Evolutionary conservation across 2,113 vertebrate genomes (phyloP).

Genomic region (Neoarius graeffei): DNA sequence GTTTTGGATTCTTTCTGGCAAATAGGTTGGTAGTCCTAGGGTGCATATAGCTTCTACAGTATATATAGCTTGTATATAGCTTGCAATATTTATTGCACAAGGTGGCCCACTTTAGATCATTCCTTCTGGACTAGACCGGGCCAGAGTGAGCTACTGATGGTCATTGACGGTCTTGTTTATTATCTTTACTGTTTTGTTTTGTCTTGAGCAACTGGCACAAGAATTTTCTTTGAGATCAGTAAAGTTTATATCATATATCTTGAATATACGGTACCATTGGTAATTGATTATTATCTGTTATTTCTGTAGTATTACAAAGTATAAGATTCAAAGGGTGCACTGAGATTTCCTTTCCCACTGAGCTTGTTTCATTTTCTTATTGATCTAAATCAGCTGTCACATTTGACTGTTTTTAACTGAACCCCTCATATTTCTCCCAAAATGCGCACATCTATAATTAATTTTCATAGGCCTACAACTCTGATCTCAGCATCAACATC

Average conservation of each 20-base stretch:
- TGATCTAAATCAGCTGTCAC: constrained; percentile 16
- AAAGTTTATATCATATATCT: not conserved
- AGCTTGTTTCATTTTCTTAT: not conserved
- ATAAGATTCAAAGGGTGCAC: not conserved
- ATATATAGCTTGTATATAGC: no score
- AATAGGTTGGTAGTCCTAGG: no score
- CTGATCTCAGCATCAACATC: not conserved
- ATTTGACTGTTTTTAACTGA: constrained; percentile 7
- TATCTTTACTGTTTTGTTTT: not conserved
- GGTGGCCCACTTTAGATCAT: no score
- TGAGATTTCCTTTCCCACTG: not conserved
- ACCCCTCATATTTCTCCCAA: not conserved
- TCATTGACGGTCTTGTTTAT: no score
- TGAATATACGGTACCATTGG: not conserved
- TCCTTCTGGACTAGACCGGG: no score
- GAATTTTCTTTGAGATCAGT: not conserved
- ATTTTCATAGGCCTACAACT: not conserved
- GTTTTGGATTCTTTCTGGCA: no score
- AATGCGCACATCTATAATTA: not conserved
- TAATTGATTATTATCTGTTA: not conserved
- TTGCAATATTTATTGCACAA: no score
- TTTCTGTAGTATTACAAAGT: not conserved
- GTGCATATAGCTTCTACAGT: no score
- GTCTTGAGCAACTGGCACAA: not conserved
- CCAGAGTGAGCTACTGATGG: no score